A percentile compares a stretch with the other conserved stretches of the same genome.
Conservation (phyloP, 2,797 vertebrate species). For the Danio albolineatus region DNA sequence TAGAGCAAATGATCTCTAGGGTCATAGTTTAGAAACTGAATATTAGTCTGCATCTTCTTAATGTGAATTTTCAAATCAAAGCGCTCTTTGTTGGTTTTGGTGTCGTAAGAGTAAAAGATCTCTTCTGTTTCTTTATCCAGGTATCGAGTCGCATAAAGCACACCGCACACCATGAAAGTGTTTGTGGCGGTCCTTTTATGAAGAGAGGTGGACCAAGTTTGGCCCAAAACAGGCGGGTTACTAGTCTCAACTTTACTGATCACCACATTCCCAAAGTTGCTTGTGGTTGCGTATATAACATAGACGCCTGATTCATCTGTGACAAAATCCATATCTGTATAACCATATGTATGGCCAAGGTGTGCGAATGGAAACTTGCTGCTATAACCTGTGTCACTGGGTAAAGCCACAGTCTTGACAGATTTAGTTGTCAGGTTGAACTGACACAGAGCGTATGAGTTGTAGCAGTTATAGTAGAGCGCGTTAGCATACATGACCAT, state of each 20-base stretch:
- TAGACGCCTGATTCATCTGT: conserved; percentile 78
- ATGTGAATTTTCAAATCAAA: conserved; percentile 71
- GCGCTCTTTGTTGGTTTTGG: conserved; percentile 67
- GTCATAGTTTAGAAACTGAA: conserved; percentile 35
- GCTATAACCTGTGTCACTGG: conserved; percentile 72
- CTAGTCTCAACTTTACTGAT: conserved; percentile 67
- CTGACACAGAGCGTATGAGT: conserved; percentile 68
- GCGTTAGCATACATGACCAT: conserved; percentile 70
- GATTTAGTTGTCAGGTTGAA: conserved; percentile 72
- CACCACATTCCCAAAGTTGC: conserved; percentile 75
- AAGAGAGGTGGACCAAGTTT: conserved; percentile 74
- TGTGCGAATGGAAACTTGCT: conserved; percentile 75
- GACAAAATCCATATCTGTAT: conserved; percentile 77
- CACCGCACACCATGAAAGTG: conserved; percentile 76
- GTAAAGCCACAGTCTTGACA: conserved; percentile 66
- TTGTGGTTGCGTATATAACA: conserved; percentile 72
- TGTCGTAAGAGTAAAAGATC: conserved; percentile 80
- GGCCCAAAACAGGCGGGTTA: conserved; percentile 34
- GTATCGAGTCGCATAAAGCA: conserved; percentile 77
- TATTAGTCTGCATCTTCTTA: conserved; percentile 70
- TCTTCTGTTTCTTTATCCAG: conserved; percentile 68
- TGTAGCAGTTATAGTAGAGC: conserved; percentile 80
- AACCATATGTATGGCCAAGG: conserved; percentile 66
- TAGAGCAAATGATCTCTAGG: conserved; percentile 45
- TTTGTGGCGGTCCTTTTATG: conserved; percentile 74